Evolutionary conservation across 2,113 vertebrate genomes (phyloP).

Genomic region (Orcinus orca): DNA sequence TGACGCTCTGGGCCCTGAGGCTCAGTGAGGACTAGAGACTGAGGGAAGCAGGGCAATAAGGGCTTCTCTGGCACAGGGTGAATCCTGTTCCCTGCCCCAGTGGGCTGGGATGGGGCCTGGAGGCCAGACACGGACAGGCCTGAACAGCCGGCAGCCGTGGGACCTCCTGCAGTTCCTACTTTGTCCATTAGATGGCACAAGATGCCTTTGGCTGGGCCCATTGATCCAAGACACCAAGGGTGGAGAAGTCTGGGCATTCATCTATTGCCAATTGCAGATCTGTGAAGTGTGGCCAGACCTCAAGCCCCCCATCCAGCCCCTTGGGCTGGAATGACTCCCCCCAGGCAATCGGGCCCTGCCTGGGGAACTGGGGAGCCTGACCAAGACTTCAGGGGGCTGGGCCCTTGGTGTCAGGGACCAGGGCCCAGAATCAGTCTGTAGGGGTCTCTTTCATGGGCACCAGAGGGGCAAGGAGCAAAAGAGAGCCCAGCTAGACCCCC

Average conservation of each 20-base stretch:
- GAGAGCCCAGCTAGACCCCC: background rate
- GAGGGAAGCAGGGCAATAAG: background rate
- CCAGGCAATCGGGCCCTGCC: background rate
- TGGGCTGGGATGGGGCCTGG: background rate
- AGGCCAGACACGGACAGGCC: background rate
- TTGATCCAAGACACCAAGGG: accelerated
- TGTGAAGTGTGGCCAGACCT: background rate
- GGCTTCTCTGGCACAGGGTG: too few species aligned
- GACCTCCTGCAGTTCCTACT: background rate
- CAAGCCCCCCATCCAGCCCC: background rate
- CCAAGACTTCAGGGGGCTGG: background rate
- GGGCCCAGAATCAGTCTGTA: background rate
- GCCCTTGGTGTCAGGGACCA: background rate
- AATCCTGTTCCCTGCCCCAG: background rate
- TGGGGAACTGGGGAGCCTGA: background rate
- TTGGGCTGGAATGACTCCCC: background rate
- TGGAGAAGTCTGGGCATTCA: background rate
- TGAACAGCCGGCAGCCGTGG: accelerated
- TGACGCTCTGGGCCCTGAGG: background rate
- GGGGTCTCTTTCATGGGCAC: background rate
- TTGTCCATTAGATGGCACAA: slow-evolving; percentile 59
- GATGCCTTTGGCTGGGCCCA: background rate
- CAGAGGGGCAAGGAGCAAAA: background rate
- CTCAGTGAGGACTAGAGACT: background rate
- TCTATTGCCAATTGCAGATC: background rate